A percentile compares a stretch with the other conserved stretches of the same genome.
phyloP scores from a whole-genome alignment of 2,797 vertebrate species.

The Mus caroli region DNA sequence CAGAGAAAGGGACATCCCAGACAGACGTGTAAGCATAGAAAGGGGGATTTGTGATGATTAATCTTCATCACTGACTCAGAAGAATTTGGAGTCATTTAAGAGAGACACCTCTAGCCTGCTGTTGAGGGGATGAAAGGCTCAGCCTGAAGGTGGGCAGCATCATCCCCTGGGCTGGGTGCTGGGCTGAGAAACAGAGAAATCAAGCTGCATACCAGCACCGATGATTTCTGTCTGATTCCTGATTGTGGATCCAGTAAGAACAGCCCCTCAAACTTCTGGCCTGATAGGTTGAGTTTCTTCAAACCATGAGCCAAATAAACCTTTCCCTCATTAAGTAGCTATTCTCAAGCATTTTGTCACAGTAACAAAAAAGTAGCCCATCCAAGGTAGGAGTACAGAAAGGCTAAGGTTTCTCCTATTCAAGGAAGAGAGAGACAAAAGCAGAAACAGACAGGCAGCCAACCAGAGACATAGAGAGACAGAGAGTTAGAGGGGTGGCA shows the following conservation, averaged over 20 bases:
- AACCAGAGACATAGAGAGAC: no score
- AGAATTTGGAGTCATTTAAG: background rate
- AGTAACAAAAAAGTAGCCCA: background rate
- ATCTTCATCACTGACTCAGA: background rate
- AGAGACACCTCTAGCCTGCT: background rate
- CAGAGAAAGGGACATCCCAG: background rate
- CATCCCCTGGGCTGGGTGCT: background rate
- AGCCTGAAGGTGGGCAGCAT: background rate
- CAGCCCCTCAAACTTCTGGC: background rate
- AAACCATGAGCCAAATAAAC: background rate
- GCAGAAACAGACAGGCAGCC: background rate
- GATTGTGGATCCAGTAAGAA: background rate
- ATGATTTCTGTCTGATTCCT: background rate
- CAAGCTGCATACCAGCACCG: background rate
- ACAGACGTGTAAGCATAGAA: background rate
- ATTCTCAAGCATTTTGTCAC: background rate
- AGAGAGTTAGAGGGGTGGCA: background rate
- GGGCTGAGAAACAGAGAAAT: background rate
- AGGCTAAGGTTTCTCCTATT: background rate
- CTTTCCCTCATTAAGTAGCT: background rate
- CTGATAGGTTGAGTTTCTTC: background rate
- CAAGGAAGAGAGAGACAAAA: no score
- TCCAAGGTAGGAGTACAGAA: background rate
- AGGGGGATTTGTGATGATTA: background rate
- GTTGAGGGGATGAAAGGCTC: background rate